Evolutionary conservation across 1,140 invertebrate species (phyloP), one percentile per base, ranked within the genome.

Genomic region (Nymphalis io): DNA sequence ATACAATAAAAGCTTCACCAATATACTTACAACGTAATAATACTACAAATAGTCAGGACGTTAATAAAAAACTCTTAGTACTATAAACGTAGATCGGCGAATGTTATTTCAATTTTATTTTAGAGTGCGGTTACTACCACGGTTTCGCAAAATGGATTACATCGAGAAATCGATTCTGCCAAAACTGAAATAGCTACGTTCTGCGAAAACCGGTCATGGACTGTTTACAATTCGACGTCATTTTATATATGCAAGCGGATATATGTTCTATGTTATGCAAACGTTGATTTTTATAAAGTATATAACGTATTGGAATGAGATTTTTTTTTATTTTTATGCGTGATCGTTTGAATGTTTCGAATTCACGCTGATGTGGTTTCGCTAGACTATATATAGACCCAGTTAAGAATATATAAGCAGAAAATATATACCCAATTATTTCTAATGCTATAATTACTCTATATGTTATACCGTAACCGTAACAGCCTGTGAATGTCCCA

Each of bases 111-210:
- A 12, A 53, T 55, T 27, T 55, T 55, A 55, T 55, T 15, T 55
- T 21, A 27, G 16, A 27, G 11, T 55, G 51, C 51, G 51, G 51
- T 27, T 55, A 27, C 51, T 55, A 15, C 51, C 10, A 16, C 51
- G 21, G 51, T 55, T 55, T 55, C 20, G 20, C 23, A 55, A 55
- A 51, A 51, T 51, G 46, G 51, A 55, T 23, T 55, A 23, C 16
- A 13, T 21, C 21, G 51, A 55, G 2, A 6, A 64, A 59, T 57
- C 74, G 74, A 63, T 70, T 62, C 65, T 57, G 68, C 61, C 68
- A 60, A 67, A 72, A 55, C 74, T 75, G 77, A 76, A 79, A 79
- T 79, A 79, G 77, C 60, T 38, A 57, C 55, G 53, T 55, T 65
- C 57, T 60, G 61, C 68, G 68, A 68, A 76, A 72, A 57, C 66